Evolutionary conservation across 2,797 vertebrate genomes (phyloP), one percentile per base, ranked within the genome.

Genomic region (Apogon hyalosoma): DNA sequence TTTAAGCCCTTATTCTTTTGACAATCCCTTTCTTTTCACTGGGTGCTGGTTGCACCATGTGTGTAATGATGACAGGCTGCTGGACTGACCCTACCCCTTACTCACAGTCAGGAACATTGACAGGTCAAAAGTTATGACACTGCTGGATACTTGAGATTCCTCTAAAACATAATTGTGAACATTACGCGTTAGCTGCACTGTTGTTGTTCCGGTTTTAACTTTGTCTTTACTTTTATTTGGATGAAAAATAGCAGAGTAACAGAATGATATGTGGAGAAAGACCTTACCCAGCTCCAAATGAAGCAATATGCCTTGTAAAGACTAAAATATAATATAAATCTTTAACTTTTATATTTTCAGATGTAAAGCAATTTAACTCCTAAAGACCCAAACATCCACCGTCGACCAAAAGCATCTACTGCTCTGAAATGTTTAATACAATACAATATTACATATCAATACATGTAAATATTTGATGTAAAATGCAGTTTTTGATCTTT

Each of bases 1-100:
- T 33, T 48, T 28, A 60, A 49, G 60, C 56, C 54, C 3, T 57
- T 68, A 21, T n/a, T 50, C 15, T 8, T 48, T 72, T 59, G 88
- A 88, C 87, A 88, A 87, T 66, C 83, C 80, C 61, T 68, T 6
- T 43, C 2, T 36, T 61, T 63, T 58, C 45, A 72, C 19, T 68
- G 78, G 84, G 73, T 83, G 77, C 79, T 75, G 48, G 43, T 69
- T 60, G 79, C 74, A 69, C 45, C 49, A 28, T 56, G 41, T 78
- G 65, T 64, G 55, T 45, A 16, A 56, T 43, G 46, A 63, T 58
- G 48, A 14, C 36, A 56, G 21, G 58, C 55, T 79, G 59, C 55
- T 63, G 45, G 33, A 45, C 21, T 59, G 24, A 77, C 18, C 1
- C 36, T 61, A 58, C 43, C 36, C 46, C 63, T 48, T 40, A 8